Conservation (phyloP, 2,797 vertebrate species). For the Leptatherina wallacei region DNA sequence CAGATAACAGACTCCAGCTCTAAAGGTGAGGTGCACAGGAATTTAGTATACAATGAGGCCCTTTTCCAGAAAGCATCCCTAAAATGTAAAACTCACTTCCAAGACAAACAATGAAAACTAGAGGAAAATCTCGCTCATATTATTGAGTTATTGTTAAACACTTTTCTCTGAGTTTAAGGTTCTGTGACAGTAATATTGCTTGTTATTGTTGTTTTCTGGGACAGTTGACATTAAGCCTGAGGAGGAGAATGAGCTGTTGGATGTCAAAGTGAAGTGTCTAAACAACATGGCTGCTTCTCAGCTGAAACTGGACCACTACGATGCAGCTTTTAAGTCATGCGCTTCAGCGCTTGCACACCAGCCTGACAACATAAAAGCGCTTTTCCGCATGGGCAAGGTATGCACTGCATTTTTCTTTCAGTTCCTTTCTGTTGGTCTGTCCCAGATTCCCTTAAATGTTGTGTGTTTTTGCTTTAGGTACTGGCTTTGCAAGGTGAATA, state of each 20-base stretch:
- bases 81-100: not conserved
- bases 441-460: slow-evolving; percentile 2
- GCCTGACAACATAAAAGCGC: slow-evolving; percentile 94
- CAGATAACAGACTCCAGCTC: slow-evolving; percentile 90
- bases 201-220: slow-evolving; percentile 12
- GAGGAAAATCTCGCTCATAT: not conserved
- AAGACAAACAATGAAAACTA: not conserved
- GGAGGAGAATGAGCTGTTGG: slow-evolving; percentile 89
- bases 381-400: slow-evolving; percentile 98
- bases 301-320: slow-evolving; percentile 93
- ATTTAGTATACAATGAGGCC: not conserved
- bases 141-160: not conserved
- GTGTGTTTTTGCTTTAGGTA: slow-evolving; percentile 79
- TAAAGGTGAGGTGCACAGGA: slow-evolving; percentile 84
- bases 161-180: not conserved
- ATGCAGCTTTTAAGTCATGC: slow-evolving; percentile 92
- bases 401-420: not conserved
- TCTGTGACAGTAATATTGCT: not conserved
- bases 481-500: slow-evolving; percentile 92
- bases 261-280: slow-evolving; percentile 95
- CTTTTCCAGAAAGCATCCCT: too few species aligned
- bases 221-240: slow-evolving; percentile 89
- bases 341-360: slow-evolving; percentile 89
- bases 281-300: slow-evolving; percentile 98
- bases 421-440: not conserved